Conservation (phyloP, 1,140 invertebrate species). For the Myzus persicae region DNA sequence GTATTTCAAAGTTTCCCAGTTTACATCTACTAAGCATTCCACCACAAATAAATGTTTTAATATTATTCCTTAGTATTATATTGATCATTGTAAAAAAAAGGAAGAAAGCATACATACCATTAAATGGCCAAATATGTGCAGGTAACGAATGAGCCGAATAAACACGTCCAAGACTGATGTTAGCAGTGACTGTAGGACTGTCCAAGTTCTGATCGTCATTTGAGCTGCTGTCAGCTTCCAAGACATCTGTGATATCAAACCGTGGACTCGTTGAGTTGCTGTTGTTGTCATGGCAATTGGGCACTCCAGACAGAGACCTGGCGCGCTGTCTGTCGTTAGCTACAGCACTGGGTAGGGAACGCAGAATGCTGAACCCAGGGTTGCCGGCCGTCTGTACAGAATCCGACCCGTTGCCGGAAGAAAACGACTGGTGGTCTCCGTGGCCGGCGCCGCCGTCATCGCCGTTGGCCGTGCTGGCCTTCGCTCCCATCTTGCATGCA, state of each 20-base stretch:
- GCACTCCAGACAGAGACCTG: constrained; percentile 82
- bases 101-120: constrained; percentile 73
- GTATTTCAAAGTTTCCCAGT: not conserved
- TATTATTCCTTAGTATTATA: not conserved
- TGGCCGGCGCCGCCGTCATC: constrained; percentile 76
- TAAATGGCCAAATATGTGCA: constrained; percentile 89
- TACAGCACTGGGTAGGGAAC: constrained; percentile 76
- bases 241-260: constrained; percentile 70
- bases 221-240: constrained; percentile 71
- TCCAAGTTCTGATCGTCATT: constrained; percentile 65
- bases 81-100: not conserved
- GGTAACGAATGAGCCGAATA: constrained; percentile 88
- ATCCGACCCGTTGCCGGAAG: constrained; percentile 76
- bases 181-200: constrained; percentile 63
- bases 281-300: constrained; percentile 68
- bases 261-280: constrained; percentile 60
- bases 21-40: too few species aligned
- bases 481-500: constrained; percentile 75
- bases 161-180: constrained; percentile 71
- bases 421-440: constrained; percentile 77
- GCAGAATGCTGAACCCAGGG: constrained; percentile 75
- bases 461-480: constrained; percentile 79
- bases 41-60: not conserved
- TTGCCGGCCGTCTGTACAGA: constrained; percentile 69
- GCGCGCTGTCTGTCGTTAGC: constrained; percentile 77